Evolutionary conservation across 2,113 vertebrate species (phyloP).

Genomic region (Gymnogyps californianus): DNA sequence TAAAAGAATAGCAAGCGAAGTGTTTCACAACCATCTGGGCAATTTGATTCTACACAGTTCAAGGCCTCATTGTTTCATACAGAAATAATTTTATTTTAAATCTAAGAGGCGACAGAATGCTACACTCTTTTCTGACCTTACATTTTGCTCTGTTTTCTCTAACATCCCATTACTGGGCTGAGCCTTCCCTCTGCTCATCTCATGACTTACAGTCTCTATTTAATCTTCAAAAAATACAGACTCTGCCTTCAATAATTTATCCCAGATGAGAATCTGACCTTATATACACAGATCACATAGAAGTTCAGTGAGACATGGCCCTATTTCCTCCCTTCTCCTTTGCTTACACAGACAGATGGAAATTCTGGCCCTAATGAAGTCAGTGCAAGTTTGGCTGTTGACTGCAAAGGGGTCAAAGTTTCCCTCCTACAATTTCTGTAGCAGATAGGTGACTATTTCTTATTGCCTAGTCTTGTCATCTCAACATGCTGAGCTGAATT

Average conservation of each 20-base stretch:
- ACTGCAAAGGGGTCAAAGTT: background rate
- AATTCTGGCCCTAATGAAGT: slow-evolving; percentile 7
- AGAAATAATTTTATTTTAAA: background rate
- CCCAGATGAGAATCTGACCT: slow-evolving; percentile 41
- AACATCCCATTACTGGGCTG: background rate
- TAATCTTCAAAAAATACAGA: background rate
- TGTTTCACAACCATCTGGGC: background rate
- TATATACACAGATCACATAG: background rate
- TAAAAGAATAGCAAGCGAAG: background rate
- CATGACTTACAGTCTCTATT: background rate
- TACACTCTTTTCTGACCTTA: background rate
- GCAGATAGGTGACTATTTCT: background rate
- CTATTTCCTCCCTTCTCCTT: background rate
- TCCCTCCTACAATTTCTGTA: background rate
- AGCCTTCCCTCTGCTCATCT: slow-evolving; percentile 16
- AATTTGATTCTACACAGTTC: background rate
- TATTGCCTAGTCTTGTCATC: background rate
- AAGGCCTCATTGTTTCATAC: background rate
- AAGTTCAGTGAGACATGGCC: slow-evolving; percentile 14
- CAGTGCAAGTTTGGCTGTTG: background rate
- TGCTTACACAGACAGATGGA: background rate
- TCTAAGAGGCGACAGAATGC: background rate
- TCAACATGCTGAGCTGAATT: background rate
- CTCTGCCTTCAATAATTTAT: slow-evolving; percentile 32
- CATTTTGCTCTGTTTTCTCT: background rate